Conservation (phyloP, 2,113 vertebrate genomes). For the Rhinolophus sinicus region DNA sequence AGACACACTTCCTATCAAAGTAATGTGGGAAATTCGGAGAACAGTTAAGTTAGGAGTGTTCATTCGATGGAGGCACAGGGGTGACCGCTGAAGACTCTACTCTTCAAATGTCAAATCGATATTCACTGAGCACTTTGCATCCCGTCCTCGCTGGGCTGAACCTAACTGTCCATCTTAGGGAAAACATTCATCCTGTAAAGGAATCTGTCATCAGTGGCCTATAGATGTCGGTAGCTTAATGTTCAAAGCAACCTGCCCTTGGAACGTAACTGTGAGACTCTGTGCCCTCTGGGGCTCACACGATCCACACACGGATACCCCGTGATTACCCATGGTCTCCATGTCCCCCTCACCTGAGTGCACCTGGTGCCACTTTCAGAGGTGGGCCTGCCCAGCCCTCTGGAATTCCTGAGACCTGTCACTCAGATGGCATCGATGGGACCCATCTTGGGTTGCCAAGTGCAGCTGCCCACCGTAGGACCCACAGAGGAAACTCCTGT, state of each 20-base stretch:
- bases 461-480: no score
- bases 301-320: fast-evolving
- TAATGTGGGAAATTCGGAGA: background rate
- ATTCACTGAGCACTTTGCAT: fast-evolving
- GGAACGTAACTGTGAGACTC: no score
- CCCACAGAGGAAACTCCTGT: no score
- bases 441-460: background rate
- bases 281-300: background rate
- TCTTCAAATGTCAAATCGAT: fast-evolving
- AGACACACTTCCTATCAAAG: background rate
- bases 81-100: fast-evolving
- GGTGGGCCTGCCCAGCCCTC: background rate
- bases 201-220: background rate
- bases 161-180: background rate
- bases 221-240: background rate
- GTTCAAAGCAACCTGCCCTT: background rate
- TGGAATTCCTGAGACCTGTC: background rate
- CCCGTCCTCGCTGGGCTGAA: background rate
- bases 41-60: no score
- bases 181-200: background rate
- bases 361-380: background rate
- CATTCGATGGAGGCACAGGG: background rate
- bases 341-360: background rate
- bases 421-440: background rate
- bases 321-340: background rate